Base-by-base conservation (phyloP, 2,113 vertebrate species). In the Notechis scutatus region DNA sequence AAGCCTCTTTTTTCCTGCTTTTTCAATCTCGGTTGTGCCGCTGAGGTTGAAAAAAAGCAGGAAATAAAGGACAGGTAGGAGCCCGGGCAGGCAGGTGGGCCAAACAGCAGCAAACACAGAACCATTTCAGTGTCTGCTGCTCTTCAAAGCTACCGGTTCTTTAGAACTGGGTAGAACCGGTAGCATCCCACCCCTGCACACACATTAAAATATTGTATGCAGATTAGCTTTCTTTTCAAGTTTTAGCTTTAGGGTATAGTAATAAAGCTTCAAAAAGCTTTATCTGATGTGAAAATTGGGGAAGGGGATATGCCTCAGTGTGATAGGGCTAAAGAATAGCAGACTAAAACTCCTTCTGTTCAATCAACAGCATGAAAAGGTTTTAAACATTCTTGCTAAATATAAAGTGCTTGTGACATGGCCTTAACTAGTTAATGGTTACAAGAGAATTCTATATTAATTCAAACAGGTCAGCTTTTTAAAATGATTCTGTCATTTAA, bases 401-500 rank as follows among this genome's bases (percentile, higher is more conserved):
- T 96, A 96, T 97, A 95, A 93, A 95, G 57, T 95, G 91, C 96
- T 59, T 81, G 94, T 94, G 96, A 97, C 97, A 97, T 93, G 95
- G 89, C 50, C 91, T 94, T 93, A 88, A 94, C 91, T 93, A 91
- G 95, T 95, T 97, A 96, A 97, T 97, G 97, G 96, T 96, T 97
- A 93, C 87, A 94, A 55, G 91, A 96, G 93, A 94, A 95, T 92
- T 95, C 96, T 96, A 95, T 93, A 96, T 96, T 97, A 94, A 97
- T 97, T 97, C 97, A 96, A 95, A 97, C 85, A 94, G 94, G 96
- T 96, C 94, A 96, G 96, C 94, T 97, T 96, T 97, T 97, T 91
- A 57, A 97, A 98, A 97, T 96, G 87, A 96, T 96, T 94, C 95
- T 96, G 95, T 95, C 96, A 94, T 96, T 96, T 97, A 97, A 97